phyloP scores from a whole-genome alignment of 1,140 invertebrate genomes.

The Triops longicaudatus region DNA sequence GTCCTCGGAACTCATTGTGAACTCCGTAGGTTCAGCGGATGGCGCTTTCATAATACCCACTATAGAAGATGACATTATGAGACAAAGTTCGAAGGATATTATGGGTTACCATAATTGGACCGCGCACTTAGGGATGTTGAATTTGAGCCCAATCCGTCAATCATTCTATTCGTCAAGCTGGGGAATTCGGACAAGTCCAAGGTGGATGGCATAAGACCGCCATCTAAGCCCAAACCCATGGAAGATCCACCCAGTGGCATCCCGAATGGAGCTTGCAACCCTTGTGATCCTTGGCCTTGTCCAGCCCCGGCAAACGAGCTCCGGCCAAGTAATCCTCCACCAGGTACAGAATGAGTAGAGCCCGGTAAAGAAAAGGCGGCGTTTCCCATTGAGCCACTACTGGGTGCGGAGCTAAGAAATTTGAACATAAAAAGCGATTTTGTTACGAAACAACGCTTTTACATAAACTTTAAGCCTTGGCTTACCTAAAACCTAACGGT shows the following conservation, averaged over 20 bases:
- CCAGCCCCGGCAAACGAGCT: constrained; percentile 18
- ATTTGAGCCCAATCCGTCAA: constrained; percentile 15
- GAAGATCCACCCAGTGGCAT: constrained; percentile 22
- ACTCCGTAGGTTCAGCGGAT: constrained; percentile 81
- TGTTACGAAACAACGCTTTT: not conserved
- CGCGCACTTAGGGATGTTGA: constrained; percentile 19
- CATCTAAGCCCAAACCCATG: constrained; percentile 18
- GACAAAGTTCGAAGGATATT: constrained; percentile 9
- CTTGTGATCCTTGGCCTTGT: constrained; percentile 26
- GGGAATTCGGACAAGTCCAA: constrained; percentile 84
- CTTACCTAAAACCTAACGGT: constrained; percentile 24
- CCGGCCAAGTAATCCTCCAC: constrained; percentile 21
- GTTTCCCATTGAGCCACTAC: constrained; percentile 17
- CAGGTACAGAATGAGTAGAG: constrained; percentile 24
- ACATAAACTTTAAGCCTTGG: not conserved
- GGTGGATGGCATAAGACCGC: constrained; percentile 50
- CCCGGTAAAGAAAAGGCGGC: constrained; percentile 21
- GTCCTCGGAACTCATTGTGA: constrained; percentile 96
- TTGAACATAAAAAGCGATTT: not conserved
- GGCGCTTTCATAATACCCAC: constrained; percentile 95
- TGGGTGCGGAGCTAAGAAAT: not conserved
- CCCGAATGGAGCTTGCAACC: constrained; percentile 26
- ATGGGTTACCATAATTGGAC: constrained; percentile 29
- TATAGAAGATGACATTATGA: constrained; percentile 41
- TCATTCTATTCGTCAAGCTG: constrained; percentile 63